Conservation (phyloP, 2,888 invertebrate species). For the Platycheirus albimanus region DNA sequence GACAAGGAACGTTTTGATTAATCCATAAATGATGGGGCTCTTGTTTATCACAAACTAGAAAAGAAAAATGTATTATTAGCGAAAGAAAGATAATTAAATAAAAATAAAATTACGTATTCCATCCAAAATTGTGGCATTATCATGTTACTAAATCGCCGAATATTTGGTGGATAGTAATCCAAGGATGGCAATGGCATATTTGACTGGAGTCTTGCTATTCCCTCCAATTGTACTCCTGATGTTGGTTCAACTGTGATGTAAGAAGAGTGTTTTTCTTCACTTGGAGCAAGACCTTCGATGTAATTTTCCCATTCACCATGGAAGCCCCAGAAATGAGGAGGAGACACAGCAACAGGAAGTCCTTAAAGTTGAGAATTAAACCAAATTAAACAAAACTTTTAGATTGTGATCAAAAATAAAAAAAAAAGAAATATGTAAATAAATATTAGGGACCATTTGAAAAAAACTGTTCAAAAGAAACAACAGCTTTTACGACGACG, state of each 20-base stretch:
- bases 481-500: no score
- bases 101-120: conserved; percentile 86
- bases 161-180: conserved; percentile 78
- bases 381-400: no score
- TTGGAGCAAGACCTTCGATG: conserved; percentile 86
- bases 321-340: conserved; percentile 87
- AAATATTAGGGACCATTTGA: no score
- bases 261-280: conserved; percentile 85
- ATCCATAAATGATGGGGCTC: conserved; percentile 19
- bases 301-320: conserved; percentile 80
- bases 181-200: conserved; percentile 48
- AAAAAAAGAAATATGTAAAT: no score
- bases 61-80: neutral
- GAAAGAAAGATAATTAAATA: no score
- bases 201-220: conserved; percentile 54
- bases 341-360: conserved; percentile 87
- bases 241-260: conserved; percentile 88
- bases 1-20: conserved; percentile 17
- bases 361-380: conserved; percentile 82
- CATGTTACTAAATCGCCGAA: conserved; percentile 84
- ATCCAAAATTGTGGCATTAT: conserved; percentile 87
- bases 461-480: no score
- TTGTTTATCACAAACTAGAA: conserved; percentile 55
- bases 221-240: conserved; percentile 84
- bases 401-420: no score